These are phyloP conservation scores for human DNA, from an alignment of 2,113 vertebrate species.

Conservation along the genomic window GRCh38 chr14:65410501-65411000, in stretches of 20 bases:
- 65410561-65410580: background rate
- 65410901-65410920: background rate
- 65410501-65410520: slow-evolving; percentile 23
- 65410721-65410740: background rate
- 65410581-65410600: background rate
- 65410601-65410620: background rate
- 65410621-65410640: slow-evolving; percentile 16
- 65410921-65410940: slow-evolving; percentile 16
- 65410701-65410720: slow-evolving; percentile 32
- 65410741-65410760: slow-evolving; percentile 2
- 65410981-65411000: background rate
- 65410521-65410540: background rate
- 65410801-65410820: background rate
- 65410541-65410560: background rate
- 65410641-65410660: slow-evolving; percentile 27
- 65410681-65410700: slow-evolving; percentile 17
- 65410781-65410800: background rate
- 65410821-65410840: background rate
- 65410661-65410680: background rate
- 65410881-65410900: background rate
- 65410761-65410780: background rate
- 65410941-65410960: background rate
- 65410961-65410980: background rate
- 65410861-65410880: background rate
- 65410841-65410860: too few species aligned